phyloP scores from a whole-genome alignment of 1,140 invertebrate species.

The Aphidius gifuensis region DNA sequence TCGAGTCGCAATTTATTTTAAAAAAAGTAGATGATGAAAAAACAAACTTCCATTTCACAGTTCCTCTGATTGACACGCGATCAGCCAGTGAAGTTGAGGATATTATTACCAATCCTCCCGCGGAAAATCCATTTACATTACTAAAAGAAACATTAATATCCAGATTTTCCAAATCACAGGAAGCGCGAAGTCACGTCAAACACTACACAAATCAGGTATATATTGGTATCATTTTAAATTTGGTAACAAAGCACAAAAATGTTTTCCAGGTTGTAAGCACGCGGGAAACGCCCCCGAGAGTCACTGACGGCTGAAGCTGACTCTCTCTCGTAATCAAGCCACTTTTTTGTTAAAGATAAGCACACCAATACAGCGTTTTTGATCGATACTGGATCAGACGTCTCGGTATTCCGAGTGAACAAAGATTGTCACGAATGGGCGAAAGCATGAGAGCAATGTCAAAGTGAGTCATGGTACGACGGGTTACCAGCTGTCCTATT shows the following conservation, averaged over 20 bases:
- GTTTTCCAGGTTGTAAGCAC: slow-evolving; percentile 5
- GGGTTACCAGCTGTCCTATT: slow-evolving; percentile 44
- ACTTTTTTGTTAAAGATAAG: slow-evolving; percentile 29
- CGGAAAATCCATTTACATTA: neutral
- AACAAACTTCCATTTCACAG: neutral
- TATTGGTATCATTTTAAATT: slow-evolving; percentile 26
- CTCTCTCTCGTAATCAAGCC: slow-evolving; percentile 5
- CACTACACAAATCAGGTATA: slow-evolving; percentile 24
- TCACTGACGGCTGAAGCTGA: slow-evolving; percentile 32
- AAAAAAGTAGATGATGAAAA: slow-evolving; percentile 20
- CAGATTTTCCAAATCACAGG: slow-evolving; percentile 16
- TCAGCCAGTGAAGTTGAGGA: neutral
- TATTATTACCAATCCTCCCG: slow-evolving; percentile 1
- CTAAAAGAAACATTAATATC: slow-evolving; percentile 20
- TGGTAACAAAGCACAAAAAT: slow-evolving; percentile 16
- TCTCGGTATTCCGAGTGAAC: too few relatives aligned
- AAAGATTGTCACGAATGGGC: too few relatives aligned
- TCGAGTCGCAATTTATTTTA: slow-evolving; percentile 32
- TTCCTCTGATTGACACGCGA: neutral
- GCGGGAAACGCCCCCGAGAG: slow-evolving; percentile 17
- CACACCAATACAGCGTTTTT: slow-evolving; percentile 26
- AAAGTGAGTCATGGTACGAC: slow-evolving; percentile 34
- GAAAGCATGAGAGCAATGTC: slow-evolving; percentile 31
- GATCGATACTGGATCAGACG: slow-evolving; percentile 39
- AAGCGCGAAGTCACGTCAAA: slow-evolving; percentile 13